Evolutionary conservation across 2,888 invertebrate genomes (phyloP), one percentile per base, ranked within the genome.

Genomic region (Euplagia quadripunctaria): DNA sequence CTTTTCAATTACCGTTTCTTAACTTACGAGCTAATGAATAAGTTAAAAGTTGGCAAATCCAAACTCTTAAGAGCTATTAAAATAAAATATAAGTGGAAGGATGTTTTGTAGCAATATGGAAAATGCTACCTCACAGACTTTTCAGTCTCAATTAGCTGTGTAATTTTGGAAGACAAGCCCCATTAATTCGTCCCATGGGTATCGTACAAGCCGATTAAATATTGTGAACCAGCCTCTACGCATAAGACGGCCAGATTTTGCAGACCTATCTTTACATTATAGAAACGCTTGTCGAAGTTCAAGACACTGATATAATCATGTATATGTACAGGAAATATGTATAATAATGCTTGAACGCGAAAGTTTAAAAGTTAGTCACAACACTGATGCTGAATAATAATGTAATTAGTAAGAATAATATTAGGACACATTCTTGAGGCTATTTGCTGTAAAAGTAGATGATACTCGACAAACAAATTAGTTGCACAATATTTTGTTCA

Each of bases 21-120:
- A 65, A 78, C 70, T 74, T 70, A 46, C 61, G n/a, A 63, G 9
- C 69, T 82, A 79, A 77, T 75, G 52, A 72, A 82, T 73, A 61
- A 73, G 8, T 70, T 51, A 49, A 71, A 43, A 49, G 58, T 73
- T 70, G 41, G 65, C 63, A n/a, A 67, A 71, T 70, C n/a, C 20
- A 73, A 43, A 42, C n/a, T 69, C 49, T 73, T 51, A 65, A 80
- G 68, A 72, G 52, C 71, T 67, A 49, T 49, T 41, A 71, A n/a
- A 68, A 80, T 78, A 75, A 78, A 72, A 75, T 80, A 14, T 70
- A n/a, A 41, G 49, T 67, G 17, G 12, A 42, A 55, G 58, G 43
- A 63, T 64, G 20, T 46, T 43, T 64, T 49, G 51, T n/a, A 11
- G 7, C 63, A 70, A 70, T 63, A 65, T 6, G 52, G 52, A 17